Percentiles rank a stretch among this genome's conserved stretches.
Conservation (phyloP, 2,113 vertebrate genomes). For the Grantiella picta region DNA sequence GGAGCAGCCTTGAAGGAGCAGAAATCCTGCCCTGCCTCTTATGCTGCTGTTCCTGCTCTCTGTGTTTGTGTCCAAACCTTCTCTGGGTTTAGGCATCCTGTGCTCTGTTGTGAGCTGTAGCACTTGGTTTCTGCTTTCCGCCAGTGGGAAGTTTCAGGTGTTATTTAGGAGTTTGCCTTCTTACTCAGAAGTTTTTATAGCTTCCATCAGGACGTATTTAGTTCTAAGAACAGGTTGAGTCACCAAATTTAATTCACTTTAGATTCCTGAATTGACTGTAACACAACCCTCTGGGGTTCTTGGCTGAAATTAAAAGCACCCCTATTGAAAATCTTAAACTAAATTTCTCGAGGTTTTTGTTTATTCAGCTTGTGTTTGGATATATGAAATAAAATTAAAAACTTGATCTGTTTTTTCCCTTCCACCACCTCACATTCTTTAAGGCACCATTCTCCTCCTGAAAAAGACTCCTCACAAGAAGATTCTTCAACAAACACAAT, state of each 20-base stretch:
- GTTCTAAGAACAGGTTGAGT: neutral
- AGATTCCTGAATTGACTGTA: neutral
- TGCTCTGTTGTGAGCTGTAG: neutral
- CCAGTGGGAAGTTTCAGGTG: neutral
- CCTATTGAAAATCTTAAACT: neutral
- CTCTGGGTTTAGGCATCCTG: neutral
- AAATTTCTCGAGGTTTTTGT: neutral
- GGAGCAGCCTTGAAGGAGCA: neutral
- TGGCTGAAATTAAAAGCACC: neutral
- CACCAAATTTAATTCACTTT: neutral
- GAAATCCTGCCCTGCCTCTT: neutral
- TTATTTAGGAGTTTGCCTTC: neutral
- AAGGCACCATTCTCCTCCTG: constrained; percentile 74
- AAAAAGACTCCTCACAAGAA: constrained; percentile 69
- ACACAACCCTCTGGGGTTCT: neutral
- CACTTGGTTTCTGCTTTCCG: neutral
- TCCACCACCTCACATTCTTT: neutral
- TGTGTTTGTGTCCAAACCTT: fast-evolving
- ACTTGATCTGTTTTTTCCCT: neutral
- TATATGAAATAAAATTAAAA: neutral
- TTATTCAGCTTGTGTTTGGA: neutral
- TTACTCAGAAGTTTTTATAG: neutral
- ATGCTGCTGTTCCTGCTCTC: neutral
- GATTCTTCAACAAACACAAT: constrained; percentile 42
- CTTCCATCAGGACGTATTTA: neutral